A percentile compares a stretch with the other conserved stretches of the same genome.
phyloP scores from a whole-genome alignment of 2,797 vertebrate genomes.

The Glossophaga mutica region DNA sequence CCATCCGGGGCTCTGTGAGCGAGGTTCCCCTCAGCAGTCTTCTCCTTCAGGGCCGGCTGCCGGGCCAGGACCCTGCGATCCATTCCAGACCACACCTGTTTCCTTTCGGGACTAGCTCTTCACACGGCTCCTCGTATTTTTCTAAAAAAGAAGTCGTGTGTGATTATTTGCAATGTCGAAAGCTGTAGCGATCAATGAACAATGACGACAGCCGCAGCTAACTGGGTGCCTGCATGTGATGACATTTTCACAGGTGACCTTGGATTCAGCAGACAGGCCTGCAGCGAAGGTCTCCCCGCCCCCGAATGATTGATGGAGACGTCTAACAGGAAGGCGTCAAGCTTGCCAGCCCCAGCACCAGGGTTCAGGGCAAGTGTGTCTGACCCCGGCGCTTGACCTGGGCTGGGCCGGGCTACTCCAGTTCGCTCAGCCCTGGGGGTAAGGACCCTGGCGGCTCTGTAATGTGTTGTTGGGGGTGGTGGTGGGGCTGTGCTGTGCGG shows the following conservation, averaged over 20 bases:
- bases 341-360: accelerated
- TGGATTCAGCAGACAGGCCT: neutral
- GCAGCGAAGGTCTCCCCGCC: accelerated
- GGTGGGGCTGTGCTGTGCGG: accelerated
- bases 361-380: neutral
- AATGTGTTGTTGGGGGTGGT: neutral
- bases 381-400: too few species aligned
- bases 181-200: neutral
- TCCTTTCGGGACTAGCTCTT: neutral
- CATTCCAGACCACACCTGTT: accelerated
- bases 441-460: accelerated
- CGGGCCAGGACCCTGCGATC: too few species aligned
- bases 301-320: neutral
- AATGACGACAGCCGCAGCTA: accelerated
- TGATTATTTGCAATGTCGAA: neutral
- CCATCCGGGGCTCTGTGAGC: accelerated
- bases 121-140: neutral
- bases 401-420: neutral
- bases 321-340: neutral
- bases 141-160: neutral
- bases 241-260: neutral
- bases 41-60: neutral
- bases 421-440: accelerated
- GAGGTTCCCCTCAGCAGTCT: accelerated
- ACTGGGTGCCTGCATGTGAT: accelerated